Evolutionary conservation across 2,113 vertebrate genomes (phyloP).

Genomic region (Rynchops niger): DNA sequence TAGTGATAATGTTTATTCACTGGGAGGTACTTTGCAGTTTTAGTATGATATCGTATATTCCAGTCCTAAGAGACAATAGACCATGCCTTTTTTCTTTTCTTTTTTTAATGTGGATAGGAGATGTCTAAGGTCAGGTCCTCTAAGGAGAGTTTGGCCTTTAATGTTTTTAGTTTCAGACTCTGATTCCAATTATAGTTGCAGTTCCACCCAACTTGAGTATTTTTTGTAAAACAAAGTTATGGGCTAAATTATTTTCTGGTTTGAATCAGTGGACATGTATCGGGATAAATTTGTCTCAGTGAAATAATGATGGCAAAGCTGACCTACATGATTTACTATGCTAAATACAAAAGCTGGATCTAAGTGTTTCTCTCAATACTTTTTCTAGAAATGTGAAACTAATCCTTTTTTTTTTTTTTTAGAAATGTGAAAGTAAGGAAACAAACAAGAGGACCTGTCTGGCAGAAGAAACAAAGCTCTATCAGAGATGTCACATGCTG

Average conservation of each 20-base stretch:
- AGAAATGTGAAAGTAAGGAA: background rate
- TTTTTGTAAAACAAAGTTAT: background rate
- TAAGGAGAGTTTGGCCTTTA: background rate
- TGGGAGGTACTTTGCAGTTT: background rate
- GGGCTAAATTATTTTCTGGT: slow-evolving; percentile 3
- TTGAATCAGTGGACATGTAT: background rate
- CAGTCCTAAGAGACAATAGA: background rate
- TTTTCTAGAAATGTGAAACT: background rate
- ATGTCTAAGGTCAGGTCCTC: background rate
- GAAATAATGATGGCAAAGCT: slow-evolving; percentile 1
- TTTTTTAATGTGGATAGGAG: background rate
- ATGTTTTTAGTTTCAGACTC: slow-evolving; percentile 21
- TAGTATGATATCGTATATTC: background rate
- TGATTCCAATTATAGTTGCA: slow-evolving; percentile 18
- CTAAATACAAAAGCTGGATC: slow-evolving; percentile 3
- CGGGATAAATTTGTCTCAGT: background rate
- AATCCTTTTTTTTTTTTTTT: background rate
- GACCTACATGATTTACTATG: background rate
- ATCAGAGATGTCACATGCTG: background rate
- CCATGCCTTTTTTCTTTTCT: background rate
- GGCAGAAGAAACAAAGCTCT: background rate
- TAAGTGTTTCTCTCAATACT: background rate
- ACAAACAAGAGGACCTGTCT: background rate
- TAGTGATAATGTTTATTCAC: background rate
- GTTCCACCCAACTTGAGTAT: background rate